Percentiles rank a stretch among this genome's conserved stretches.
phyloP scores from a whole-genome alignment of 2,113 vertebrate genomes.

The Stegostoma tigrinum region DNA sequence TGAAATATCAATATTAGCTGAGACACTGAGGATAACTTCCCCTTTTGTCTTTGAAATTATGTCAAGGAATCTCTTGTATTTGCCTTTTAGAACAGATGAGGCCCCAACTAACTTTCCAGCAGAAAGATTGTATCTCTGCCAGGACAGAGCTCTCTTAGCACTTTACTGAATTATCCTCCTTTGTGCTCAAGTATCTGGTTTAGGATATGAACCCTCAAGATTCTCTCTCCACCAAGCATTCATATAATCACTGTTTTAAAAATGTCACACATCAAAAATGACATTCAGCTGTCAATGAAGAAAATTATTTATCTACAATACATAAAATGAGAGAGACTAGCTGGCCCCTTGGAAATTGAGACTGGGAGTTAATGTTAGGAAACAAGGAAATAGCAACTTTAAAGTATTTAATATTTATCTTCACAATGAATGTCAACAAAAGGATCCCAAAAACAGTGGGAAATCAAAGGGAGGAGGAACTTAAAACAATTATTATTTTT shows the following conservation, averaged over 20 bases:
- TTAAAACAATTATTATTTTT: too few relatives aligned
- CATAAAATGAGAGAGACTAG: background rate
- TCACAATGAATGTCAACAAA: too few relatives aligned
- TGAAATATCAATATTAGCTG: background rate
- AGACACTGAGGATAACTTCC: background rate
- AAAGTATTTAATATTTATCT: too few relatives aligned
- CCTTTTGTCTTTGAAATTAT: background rate
- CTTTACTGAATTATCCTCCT: background rate
- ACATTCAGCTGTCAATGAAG: background rate
- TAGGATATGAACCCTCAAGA: too few relatives aligned
- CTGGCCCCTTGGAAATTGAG: background rate
- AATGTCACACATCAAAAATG: background rate
- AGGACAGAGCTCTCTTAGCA: background rate
- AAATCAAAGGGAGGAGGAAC: too few relatives aligned
- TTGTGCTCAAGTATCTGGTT: background rate
- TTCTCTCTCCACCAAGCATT: background rate
- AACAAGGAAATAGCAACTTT: too few relatives aligned
- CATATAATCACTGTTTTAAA: background rate
- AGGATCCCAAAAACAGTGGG: too few relatives aligned
- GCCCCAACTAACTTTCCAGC: background rate
- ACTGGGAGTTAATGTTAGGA: background rate
- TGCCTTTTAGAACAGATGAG: background rate
- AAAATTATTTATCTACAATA: background rate
- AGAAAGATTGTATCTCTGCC: background rate
- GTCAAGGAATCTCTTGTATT: background rate